phyloP scores from a whole-genome alignment of 2,113 vertebrate species.

The Bombycilla garrulus region DNA sequence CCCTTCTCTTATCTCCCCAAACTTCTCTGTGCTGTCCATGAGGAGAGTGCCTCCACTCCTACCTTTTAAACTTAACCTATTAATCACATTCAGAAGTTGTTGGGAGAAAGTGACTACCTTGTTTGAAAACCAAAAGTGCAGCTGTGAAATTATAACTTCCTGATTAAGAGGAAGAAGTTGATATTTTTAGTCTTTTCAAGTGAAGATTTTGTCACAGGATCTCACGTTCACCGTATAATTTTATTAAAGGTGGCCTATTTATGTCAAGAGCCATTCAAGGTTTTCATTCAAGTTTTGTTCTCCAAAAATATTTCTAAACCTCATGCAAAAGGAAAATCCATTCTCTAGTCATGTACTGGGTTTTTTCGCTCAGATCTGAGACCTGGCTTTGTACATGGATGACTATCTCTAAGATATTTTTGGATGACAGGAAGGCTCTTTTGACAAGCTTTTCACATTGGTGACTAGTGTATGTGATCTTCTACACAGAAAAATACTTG shows the following conservation, averaged over 20 bases:
- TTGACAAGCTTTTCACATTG: not conserved
- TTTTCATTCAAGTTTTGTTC: conserved; percentile 13
- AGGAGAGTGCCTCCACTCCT: not conserved
- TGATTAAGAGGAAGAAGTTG: not conserved
- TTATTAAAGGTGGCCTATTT: conserved; percentile 37
- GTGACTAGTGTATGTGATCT: not conserved
- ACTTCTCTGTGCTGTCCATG: not conserved
- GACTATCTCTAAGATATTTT: not conserved
- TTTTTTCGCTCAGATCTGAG: not conserved
- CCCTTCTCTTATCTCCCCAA: not conserved
- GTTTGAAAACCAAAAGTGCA: not conserved
- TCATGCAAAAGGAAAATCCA: not conserved
- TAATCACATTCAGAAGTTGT: not conserved
- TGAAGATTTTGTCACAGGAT: not conserved
- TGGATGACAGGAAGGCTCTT: not conserved
- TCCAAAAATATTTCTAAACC: not conserved
- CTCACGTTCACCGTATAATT: not conserved
- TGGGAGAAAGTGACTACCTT: not conserved
- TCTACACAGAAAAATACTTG: not conserved
- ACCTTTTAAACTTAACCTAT: not conserved
- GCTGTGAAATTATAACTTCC: not conserved
- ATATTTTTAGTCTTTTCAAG: not conserved
- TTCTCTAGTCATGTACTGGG: not conserved
- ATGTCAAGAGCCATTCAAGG: not conserved
- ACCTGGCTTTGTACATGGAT: not conserved